Evolutionary conservation across 64 coral and sea anemone species (phyloP).

Genomic region (Platygyra sinensis): DNA sequence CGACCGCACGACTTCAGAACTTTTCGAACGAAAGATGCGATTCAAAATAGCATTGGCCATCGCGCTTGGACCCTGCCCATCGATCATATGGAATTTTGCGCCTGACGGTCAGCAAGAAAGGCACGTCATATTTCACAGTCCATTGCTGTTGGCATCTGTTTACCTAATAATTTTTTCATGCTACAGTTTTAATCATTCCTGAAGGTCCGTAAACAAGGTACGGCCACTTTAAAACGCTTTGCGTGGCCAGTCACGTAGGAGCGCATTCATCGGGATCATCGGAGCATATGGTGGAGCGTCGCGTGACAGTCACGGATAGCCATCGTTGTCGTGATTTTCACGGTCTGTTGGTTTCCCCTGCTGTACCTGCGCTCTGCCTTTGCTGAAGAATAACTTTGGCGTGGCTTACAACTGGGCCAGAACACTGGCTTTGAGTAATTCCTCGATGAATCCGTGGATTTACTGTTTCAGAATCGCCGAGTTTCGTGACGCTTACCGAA

Average conservation of each 20-base stretch:
- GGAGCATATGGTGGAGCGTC: slow-evolving; percentile 67
- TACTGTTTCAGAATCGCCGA: slow-evolving; percentile 85
- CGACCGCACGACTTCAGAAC: slow-evolving; percentile 62
- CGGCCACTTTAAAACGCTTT: slow-evolving; percentile 41
- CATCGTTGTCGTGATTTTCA: slow-evolving; percentile 80
- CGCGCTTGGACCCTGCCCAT: slow-evolving; percentile 67
- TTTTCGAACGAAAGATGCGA: slow-evolving; percentile 35
- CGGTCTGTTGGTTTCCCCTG: slow-evolving; percentile 78
- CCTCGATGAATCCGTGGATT: slow-evolving; percentile 86
- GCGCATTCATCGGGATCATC: background rate
- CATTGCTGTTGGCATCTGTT: slow-evolving; percentile 62
- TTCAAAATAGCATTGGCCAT: slow-evolving; percentile 59
- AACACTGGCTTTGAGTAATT: slow-evolving; percentile 75
- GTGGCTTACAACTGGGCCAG: slow-evolving; percentile 91
- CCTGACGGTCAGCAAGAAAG: slow-evolving; percentile 61
- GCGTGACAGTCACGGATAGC: slow-evolving; percentile 88
- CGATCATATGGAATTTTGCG: slow-evolving; percentile 66
- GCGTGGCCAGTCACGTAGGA: slow-evolving; percentile 13
- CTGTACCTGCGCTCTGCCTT: slow-evolving; percentile 62
- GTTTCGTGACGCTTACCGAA: slow-evolving; percentile 81
- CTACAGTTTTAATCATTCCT: slow-evolving; percentile 78
- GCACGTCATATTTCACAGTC: slow-evolving; percentile 83
- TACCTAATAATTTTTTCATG: slow-evolving; percentile 71
- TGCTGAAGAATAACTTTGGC: slow-evolving; percentile 68
- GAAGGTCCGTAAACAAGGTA: slow-evolving; percentile 69